Percentiles rank a stretch among this genome's conserved stretches.
These are phyloP conservation scores for Axea sp. DNA, from an alignment of 2,888 invertebrate species.

Conservation along the genomic window DNA sequence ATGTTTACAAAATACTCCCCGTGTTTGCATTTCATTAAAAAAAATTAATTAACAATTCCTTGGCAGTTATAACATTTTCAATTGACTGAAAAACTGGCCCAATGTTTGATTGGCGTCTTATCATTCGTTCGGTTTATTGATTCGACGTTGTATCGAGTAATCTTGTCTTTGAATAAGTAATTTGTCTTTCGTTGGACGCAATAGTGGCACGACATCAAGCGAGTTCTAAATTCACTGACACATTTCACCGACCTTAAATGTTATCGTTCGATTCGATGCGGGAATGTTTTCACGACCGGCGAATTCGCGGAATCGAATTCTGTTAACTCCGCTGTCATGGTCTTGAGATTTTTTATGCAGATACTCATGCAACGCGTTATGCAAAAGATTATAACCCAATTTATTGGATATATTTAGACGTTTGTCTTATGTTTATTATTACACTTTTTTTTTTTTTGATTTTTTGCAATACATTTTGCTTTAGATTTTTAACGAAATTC, in stretches of 20 bases:
- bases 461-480: no score
- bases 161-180: conserved; percentile 49
- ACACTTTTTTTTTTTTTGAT: no score
- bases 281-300: conserved; percentile 33
- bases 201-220: conserved; percentile 35
- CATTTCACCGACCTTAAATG: conserved; percentile 50
- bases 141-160: conserved; percentile 40
- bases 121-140: conserved; percentile 40
- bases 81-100: not conserved
- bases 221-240: conserved; percentile 57
- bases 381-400: conserved; percentile 22
- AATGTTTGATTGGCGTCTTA: conserved; percentile 16
- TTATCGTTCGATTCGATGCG: conserved; percentile 32
- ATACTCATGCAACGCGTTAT: conserved; percentile 25
- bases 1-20: no score
- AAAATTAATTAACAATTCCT: no score
- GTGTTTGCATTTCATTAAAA: no score
- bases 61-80: not conserved
- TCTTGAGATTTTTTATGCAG: conserved; percentile 14
- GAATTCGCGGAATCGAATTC: conserved; percentile 50
- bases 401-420: conserved; percentile 1
- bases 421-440: no score
- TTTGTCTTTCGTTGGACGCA: conserved; percentile 50
- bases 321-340: conserved; percentile 19
- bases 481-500: no score